A percentile compares a stretch with the other conserved stretches of the same genome.
Conservation (phyloP, 2,888 invertebrate genomes). For the Eristalinus aeneus region DNA sequence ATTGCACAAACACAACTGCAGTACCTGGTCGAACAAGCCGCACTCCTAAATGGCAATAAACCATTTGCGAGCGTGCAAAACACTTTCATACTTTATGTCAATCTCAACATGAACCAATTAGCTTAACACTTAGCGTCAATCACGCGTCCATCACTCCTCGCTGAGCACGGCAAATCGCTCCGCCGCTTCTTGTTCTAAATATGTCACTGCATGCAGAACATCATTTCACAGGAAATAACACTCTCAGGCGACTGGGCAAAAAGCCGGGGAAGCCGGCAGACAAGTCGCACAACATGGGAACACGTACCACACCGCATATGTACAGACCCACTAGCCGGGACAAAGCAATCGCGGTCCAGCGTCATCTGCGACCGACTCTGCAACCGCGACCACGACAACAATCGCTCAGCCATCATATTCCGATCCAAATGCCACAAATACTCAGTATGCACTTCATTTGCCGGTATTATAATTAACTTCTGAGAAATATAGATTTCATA, state of each 20-base stretch:
- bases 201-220: conserved; percentile 65
- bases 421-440: conserved; percentile 70
- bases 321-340: conserved; percentile 5
- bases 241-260: conserved; percentile 38
- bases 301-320: conserved; percentile 37
- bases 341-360: conserved; percentile 24
- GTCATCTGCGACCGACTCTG: background rate
- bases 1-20: conserved; percentile 36
- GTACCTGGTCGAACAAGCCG: background rate
- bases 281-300: conserved; percentile 56
- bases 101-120: conserved; percentile 65
- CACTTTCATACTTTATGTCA: conserved; percentile 49
- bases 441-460: conserved; percentile 70
- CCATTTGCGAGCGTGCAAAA: conserved; percentile 28
- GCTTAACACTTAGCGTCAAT: conserved; percentile 64
- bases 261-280: conserved; percentile 19
- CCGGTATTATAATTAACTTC: conserved; percentile 71
- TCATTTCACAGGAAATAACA: conserved; percentile 66
- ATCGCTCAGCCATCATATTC: conserved; percentile 70
- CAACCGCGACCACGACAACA: conserved; percentile 62
- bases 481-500: conserved; percentile 71
- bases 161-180: conserved; percentile 16
- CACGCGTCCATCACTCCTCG: conserved; percentile 28
- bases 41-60: conserved; percentile 41
- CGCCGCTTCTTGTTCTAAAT: conserved; percentile 52